Evolutionary conservation across 2,797 vertebrate genomes (phyloP).

Genomic region (Chloroceryle amazona): DNA sequence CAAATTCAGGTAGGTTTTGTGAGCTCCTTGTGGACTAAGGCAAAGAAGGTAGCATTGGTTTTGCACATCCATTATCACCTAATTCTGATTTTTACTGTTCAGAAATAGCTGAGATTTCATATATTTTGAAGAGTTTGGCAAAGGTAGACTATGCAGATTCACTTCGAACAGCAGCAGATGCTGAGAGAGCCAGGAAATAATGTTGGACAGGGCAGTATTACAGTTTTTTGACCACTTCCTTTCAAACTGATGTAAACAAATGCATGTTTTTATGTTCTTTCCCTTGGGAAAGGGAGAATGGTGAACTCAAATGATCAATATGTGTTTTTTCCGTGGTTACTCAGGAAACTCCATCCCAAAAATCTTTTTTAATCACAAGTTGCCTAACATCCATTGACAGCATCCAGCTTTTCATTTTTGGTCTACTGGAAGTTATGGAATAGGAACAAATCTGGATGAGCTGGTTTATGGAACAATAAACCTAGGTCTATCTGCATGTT

Average conservation of each 20-base stretch:
- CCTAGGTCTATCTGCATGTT: not conserved
- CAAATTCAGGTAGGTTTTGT: not conserved
- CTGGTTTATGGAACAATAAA: not conserved
- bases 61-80: not conserved
- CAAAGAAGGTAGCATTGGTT: not conserved
- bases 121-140: not conserved
- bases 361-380: slow-evolving; percentile 18
- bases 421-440: not conserved
- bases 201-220: not conserved
- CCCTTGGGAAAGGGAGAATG: slow-evolving; percentile 27
- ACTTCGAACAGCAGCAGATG: not conserved
- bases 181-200: not conserved
- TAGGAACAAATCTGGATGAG: not conserved
- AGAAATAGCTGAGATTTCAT: not conserved
- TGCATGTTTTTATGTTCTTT: not conserved
- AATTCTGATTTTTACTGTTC: not conserved
- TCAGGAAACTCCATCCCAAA: not conserved
- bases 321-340: not conserved
- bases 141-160: not conserved
- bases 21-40: not conserved
- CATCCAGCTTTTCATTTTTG: not conserved
- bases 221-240: slow-evolving; percentile 45
- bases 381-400: not conserved
- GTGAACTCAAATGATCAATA: slow-evolving; percentile 27
- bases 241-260: slow-evolving; percentile 18